Base-by-base conservation (phyloP, 1,140 invertebrate species). In the Euborellia annulipes region DNA sequence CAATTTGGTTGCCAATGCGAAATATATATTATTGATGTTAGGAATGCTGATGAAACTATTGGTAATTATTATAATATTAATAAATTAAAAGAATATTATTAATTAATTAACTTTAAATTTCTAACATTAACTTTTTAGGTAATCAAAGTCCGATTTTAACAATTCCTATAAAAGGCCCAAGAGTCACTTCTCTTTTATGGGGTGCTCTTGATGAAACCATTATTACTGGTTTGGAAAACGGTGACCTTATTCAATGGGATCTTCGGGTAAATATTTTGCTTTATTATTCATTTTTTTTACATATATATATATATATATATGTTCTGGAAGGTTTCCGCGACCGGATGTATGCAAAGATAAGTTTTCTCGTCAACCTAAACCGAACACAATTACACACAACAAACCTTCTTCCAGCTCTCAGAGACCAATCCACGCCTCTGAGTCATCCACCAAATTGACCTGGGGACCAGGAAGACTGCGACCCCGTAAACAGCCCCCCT, bases 221-320 rank as follows among this genome's bases (percentile, higher is more conserved):
- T 14, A 81, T 97, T 22, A 91, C 89, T 44, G 93, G 92, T 1
- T 90, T 95, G 65, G 92, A 95, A 65, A 84, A 86, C 67, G 93
- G 94, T 22, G 82, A 87, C 55, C 71, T 97, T 43, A 77, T 73
- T 36, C 79, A 87, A 54, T 97, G 89, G 88, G 92, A 98, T 63
- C 65, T 91, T 1, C 80, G 82, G 62, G 84, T 82, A 69, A 59
- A 64, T 60, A 47, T 46, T 23, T 38, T 45, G 17, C 41, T n/a
- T n/a, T n/a, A n/a, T n/a, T n/a, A n/a, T n/a, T n/a, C n/a, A n/a
- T n/a, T n/a, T n/a, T n/a, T n/a, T n/a, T n/a, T n/a, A n/a, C n/a
- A n/a, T n/a, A n/a, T n/a, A n/a, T n/a, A n/a, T n/a, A n/a, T n/a
- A n/a, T n/a, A n/a, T n/a, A n/a, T n/a, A n/a, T n/a, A n/a, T n/a